Evolutionary conservation across 1,140 invertebrate species (phyloP), one percentile per base, ranked within the genome.

Genomic region (Subanguina moxae): DNA sequence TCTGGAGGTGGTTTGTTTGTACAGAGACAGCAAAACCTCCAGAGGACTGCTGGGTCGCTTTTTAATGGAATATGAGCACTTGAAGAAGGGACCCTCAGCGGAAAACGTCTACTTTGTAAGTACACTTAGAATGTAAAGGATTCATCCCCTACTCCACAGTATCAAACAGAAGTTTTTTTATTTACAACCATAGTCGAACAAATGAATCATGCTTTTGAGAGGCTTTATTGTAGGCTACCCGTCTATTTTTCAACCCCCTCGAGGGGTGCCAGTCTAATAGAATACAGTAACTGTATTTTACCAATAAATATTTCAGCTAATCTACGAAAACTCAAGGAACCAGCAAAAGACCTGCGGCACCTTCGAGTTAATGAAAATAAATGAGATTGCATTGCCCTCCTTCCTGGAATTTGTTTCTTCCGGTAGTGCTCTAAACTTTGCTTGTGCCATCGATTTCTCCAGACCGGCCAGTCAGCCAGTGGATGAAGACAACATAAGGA

Each of bases 391-490:
- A 11, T 32, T 79, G 11, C 70, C 73, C 1, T 82, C 77, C 8
- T 78, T 78, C 30, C 66, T 78, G 0, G 78, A 78, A 28, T 78
- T 68, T 59, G 71, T 81, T 28, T 63, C 62, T 21, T 46, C 77
- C 0, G 79, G 76, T 67, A 74, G 62, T 71, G 46, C 52, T 8
- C 15, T 78, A 19, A 73, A 82, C 48, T 71, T 81, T 43, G 71
- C 76, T 19, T 64, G 78, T 48, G 77, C 77, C 23, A 71, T 78
- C 46, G 79, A 78, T 67, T 82, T 78, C 32, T 78, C 77, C 17
- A 68, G 69, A 46, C 38, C 68, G 11, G 78, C 32, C 21, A 75
- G 15, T 43, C 42, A 27, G 59, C 32, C 27, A 30, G 68, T 72
- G 45, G 72, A 74, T 64, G 65, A 68, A 23, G 19, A 15, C 17